A percentile compares a stretch with the other conserved stretches of the same genome.
phyloP scores from a whole-genome alignment of 2,888 invertebrate species.

The Cyclophora albipunctata region DNA sequence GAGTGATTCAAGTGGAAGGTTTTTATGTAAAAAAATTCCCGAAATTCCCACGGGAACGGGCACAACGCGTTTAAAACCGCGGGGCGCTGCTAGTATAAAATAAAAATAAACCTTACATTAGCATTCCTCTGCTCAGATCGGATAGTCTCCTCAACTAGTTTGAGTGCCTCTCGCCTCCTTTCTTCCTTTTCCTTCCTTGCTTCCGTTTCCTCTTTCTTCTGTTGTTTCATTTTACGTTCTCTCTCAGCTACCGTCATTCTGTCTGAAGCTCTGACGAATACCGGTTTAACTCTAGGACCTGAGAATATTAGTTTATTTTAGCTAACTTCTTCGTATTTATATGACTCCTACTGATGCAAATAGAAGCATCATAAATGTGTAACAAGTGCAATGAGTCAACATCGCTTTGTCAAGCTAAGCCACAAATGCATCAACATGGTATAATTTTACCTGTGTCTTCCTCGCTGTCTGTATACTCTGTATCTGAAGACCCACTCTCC shows the following conservation, averaged over 20 bases:
- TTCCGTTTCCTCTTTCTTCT: constrained; percentile 89
- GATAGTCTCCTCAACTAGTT: constrained; percentile 92
- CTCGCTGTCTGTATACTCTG: constrained; percentile 91
- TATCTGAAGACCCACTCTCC: constrained; percentile 85
- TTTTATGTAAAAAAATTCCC: too few species aligned
- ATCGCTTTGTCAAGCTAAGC: too few species aligned
- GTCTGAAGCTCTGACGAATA: constrained; percentile 94
- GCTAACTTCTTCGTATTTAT: too few species aligned
- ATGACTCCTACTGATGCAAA: too few species aligned
- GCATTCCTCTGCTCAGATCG: constrained; percentile 84
- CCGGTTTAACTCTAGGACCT: constrained; percentile 94
- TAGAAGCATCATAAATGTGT: too few species aligned
- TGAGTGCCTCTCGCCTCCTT: constrained; percentile 88
- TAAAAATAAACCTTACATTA: constrained; percentile 42
- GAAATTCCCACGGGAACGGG: too few species aligned
- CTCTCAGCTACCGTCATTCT: constrained; percentile 96
- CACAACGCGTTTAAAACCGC: too few species aligned
- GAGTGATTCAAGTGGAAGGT: too few species aligned
- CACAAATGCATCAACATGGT: too few species aligned
- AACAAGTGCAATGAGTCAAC: too few species aligned
- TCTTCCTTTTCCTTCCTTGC: constrained; percentile 91
- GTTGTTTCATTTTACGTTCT: constrained; percentile 89
- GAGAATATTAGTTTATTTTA: neutral
- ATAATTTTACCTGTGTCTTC: constrained; percentile 81
- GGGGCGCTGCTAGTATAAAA: too few species aligned